Evolutionary conservation across 2,888 invertebrate species (phyloP), one percentile per base, ranked within the genome.

Genomic region (Hyalella azteca): DNA sequence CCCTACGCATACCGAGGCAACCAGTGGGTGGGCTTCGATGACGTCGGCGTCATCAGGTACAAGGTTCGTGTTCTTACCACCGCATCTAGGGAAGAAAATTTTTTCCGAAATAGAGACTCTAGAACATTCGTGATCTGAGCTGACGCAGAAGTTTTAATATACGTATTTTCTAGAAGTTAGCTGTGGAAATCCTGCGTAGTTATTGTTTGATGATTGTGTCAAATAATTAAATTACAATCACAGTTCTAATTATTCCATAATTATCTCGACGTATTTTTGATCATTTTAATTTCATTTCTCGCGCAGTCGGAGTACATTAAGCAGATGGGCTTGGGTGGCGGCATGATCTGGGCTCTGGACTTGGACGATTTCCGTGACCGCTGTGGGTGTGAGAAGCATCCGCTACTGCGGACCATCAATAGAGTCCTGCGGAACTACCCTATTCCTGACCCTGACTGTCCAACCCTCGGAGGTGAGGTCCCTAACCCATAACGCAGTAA

Each of bases 1-100:
- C 93, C 94, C 0, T 94, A 92, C 87, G 92, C 93, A 0, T 91
- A 92, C 82, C 90, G 89, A 81, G 90, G 91, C 0, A 94, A 95
- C 87, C 96, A 97, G 86, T 97, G 96, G 96, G 96, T 96, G 7
- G 94, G 95, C 9, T 97, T 95, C 86, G 97, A 97, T 87, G 96
- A 97, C 87, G 91, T 93, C 48, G 91, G 91, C 48, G 87, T 86
- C 2, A 85, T 89, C 36, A 81, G 85, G 22, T 66, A 80, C 45
- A 86, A 86, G 83, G 84, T 84, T n/a, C n/a, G n/a, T n/a, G n/a
- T n/a, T n/a, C n/a, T n/a, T n/a, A n/a, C n/a, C n/a, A n/a, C n/a
- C n/a, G n/a, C n/a, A n/a, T n/a, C n/a, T n/a, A n/a, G n/a, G n/a
- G n/a, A n/a, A n/a, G n/a, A n/a, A n/a, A n/a, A n/a, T n/a, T n/a